Percentiles rank a stretch among this genome's conserved stretches.
phyloP scores from a whole-genome alignment of 2,888 invertebrate species.

The Watsonalla cultraria region DNA sequence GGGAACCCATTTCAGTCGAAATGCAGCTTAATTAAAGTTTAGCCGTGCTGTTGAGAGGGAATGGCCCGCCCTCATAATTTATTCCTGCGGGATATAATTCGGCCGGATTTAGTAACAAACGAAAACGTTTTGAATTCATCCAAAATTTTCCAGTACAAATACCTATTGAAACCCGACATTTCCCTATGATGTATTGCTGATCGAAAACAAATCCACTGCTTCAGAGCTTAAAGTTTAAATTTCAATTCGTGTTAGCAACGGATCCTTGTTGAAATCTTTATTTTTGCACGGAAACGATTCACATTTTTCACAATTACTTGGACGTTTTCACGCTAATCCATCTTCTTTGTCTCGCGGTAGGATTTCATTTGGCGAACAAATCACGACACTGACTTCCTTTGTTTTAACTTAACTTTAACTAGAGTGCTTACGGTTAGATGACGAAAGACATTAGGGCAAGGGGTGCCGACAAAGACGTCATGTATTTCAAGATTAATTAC shows the following conservation, averaged over 20 bases:
- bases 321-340: constrained; percentile 70
- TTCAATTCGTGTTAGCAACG: constrained; percentile 18
- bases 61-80: constrained; percentile 67
- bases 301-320: constrained; percentile 76
- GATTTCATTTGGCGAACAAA: constrained; percentile 67
- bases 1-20: constrained; percentile 59
- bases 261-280: constrained; percentile 41
- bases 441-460: constrained; percentile 1
- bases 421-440: constrained; percentile 24
- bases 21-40: constrained; percentile 73
- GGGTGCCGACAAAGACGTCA: neutral
- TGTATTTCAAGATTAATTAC: neutral
- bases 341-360: constrained; percentile 66
- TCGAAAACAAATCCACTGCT: constrained; percentile 9
- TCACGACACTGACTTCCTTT: constrained; percentile 50
- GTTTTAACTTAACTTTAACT: constrained; percentile 34
- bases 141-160: constrained; percentile 27
- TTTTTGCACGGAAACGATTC: constrained; percentile 53
- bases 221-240: constrained; percentile 25
- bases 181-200: neutral
- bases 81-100: constrained; percentile 67
- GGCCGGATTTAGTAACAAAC: constrained; percentile 61
- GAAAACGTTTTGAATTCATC: constrained; percentile 46
- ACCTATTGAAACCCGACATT: neutral
- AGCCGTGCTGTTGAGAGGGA: constrained; percentile 58